Percentiles rank a stretch among this genome's conserved stretches.
Conservation (phyloP, 1,140 invertebrate genomes). For the Zaprionus kolodkinae region DNA sequence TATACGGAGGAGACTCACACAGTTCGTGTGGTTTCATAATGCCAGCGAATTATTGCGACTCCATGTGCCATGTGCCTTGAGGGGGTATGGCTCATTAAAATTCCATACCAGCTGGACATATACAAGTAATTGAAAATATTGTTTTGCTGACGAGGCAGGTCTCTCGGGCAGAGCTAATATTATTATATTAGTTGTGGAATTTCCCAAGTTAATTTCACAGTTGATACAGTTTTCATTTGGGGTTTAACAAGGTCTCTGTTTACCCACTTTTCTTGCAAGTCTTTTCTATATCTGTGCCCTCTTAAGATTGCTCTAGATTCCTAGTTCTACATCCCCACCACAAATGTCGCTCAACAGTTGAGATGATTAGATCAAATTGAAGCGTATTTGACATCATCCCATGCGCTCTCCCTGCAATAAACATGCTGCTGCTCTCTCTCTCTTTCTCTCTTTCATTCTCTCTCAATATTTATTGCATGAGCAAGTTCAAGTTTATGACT, state of each 20-base stretch:
- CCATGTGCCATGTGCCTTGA: neutral
- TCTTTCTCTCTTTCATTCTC: too few relatives aligned
- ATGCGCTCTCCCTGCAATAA: neutral
- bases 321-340: neutral
- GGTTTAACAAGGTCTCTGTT: too few relatives aligned
- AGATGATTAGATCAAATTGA: conserved; percentile 49
- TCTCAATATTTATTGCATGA: conserved; percentile 32
- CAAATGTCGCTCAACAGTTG: conserved; percentile 28
- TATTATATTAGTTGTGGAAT: neutral
- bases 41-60: conserved; percentile 31
- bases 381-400: conserved; percentile 48
- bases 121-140: conserved; percentile 39
- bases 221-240: neutral
- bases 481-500: conserved; percentile 79
- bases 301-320: conserved; percentile 17
- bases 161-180: neutral
- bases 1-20: neutral
- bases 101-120: conserved; percentile 29
- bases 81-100: too few relatives aligned
- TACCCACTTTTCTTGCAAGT: neutral
- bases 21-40: conserved; percentile 57
- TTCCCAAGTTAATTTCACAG: conserved; percentile 7
- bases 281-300: neutral
- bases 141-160: neutral
- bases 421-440: neutral